Evolutionary conservation across 2,888 invertebrate species (phyloP), one percentile per base, ranked within the genome.

Genomic region (Epiblema foenella): DNA sequence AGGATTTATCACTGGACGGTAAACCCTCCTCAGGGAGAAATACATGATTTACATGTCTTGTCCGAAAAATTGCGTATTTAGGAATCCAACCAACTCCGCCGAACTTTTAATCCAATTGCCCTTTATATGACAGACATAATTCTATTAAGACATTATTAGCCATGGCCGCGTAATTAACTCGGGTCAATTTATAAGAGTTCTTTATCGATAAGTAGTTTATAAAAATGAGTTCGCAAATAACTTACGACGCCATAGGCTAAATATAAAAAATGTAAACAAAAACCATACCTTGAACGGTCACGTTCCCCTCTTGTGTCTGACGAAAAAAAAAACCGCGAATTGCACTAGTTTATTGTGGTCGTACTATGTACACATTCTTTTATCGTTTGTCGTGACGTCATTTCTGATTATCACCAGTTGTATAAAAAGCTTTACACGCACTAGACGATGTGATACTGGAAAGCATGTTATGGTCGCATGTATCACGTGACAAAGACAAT

Each of bases 361-460:
- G 70, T 78, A 83, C 59, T 71, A 56, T 88, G 75, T 86, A 85
- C 83, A 75, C 66, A 83, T 76, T 75, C 76, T 81, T 84, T 88
- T 85, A 85, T 83, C 85, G 78, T 79, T 79, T 79, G 20, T 69
- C n/a, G 54, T 88, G 88, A 89, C 90, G 90, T 91, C 85, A 86
- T 75, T 69, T 69, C 71, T 72, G 69, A 91, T 92, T 92, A 92
- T 89, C 91, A 89, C 87, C 69, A 74, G 79, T 78, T 83, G 81
- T 87, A 88, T 91, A 92, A 92, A 89, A 81, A 88, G 90, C 75
- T 76, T 84, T 79, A 83, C 92, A 92, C 91, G 91, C 87, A 78
- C 83, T 80, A 85, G 85, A 24, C 52, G 37, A 69, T 62, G 65
- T 63, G 66, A 71, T 71, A 46, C 46, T 17, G 46, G n/a, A 46